Evolutionary conservation across 37 sponge, comb jelly and placozoan genomes (phyloP), one percentile per base, ranked within the genome.

Genomic region (Amphimedon queenslandica): DNA sequence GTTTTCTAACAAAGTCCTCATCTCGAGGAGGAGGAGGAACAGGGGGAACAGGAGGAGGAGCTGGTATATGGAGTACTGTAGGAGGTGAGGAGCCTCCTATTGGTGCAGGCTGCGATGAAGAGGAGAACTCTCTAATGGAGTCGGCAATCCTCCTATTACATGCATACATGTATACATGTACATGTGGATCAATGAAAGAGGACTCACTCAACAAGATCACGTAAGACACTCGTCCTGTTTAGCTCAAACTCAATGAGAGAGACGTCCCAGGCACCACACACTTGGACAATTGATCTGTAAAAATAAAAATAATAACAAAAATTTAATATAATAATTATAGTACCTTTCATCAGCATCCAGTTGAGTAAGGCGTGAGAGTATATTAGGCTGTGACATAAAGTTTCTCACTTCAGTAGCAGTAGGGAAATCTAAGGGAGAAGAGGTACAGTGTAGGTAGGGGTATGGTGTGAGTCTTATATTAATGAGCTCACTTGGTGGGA

Each of bases 1-100:
- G 57, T 65, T 80, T 80, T 16, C 66, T 32, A n/a, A 80, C 42
- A 55, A 80, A 80, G 13, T 37, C 71, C 4, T 24, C 11, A 57
- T 58, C 38, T 24, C 28, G 21, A 25, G 23, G 23, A 25, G 23
- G 27, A 11, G 61, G 61, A 13, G 13, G 13, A 60, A 6, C 27
- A 11, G 27, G 8, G 21, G 61, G 61, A 25, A 25, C 5, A 6
- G 61, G 61, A 11, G 27, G 61, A 60, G 61, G 61, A 25, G 61
- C 27, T 25, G 61, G 27, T n/a, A n/a, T n/a, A 6, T 11, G 61
- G 8, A n/a, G 5, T 25, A 11, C 5, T 6, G 27, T 25, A n/a
- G 27, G 41, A 23, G 70, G n/a, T 8, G 53, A 47, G 53, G 53
- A 8, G 13, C 13, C 53, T 18, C 53, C 53, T 18, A 47, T 8